Percentiles rank a stretch among this genome's conserved stretches.
Evolutionary conservation across 2,113 vertebrate species (phyloP).

Genomic region (Grantiella picta): DNA sequence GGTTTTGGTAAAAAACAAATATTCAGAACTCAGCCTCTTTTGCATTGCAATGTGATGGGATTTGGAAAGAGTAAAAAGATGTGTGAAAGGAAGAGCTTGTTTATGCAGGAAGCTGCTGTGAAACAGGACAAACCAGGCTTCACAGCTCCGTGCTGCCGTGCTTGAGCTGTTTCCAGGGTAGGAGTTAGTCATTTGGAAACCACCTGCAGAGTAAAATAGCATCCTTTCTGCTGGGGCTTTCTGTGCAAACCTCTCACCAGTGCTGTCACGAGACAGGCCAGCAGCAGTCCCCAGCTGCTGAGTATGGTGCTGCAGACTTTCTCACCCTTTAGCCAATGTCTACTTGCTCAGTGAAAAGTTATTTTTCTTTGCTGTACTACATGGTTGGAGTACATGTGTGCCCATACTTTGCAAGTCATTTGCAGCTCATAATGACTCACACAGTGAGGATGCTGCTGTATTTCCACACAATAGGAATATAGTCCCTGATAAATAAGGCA

Average conservation of each 20-base stretch:
- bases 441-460: not conserved
- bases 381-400: not conserved
- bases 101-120: slow-evolving; percentile 5
- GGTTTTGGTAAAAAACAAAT: slow-evolving; percentile 28
- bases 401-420: not conserved
- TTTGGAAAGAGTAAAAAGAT: not conserved
- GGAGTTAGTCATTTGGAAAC: slow-evolving; percentile 31
- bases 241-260: not conserved
- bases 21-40: not conserved
- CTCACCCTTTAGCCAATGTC: not conserved
- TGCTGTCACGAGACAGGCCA: not conserved
- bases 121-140: slow-evolving; percentile 33
- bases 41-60: not conserved
- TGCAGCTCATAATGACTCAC: not conserved
- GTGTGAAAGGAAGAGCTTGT: slow-evolving; percentile 6
- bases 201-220: not conserved
- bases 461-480: not conserved
- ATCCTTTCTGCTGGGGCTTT: not conserved
- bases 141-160: not conserved
- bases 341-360: not conserved
- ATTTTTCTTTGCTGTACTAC: not conserved
- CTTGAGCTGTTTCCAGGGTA: not conserved
- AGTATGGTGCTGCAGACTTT: fast-evolving
- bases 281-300: not conserved
- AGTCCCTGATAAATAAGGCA: not conserved